Percentiles rank a stretch among this genome's conserved stretches.
Evolutionary conservation across 2,888 invertebrate species (phyloP).

Genomic region (Acanthosepion esculentum): DNA sequence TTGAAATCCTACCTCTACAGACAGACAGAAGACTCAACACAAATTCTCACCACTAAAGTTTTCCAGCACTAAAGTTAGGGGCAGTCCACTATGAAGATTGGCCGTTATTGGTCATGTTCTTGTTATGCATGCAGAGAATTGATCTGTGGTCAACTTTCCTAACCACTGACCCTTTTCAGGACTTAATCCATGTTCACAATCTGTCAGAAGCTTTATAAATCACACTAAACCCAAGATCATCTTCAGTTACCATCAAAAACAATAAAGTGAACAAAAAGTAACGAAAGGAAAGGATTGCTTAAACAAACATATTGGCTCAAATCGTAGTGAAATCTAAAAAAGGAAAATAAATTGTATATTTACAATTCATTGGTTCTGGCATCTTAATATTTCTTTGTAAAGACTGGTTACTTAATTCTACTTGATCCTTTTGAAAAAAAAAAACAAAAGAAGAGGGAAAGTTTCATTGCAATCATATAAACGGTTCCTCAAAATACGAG

Average conservation of each 20-base stretch:
- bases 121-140: background rate
- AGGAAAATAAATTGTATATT: background rate
- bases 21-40: background rate
- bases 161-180: background rate
- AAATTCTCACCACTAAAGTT: background rate
- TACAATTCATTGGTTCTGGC: conserved; percentile 15
- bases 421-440: background rate
- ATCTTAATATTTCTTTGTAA: conserved; percentile 18
- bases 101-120: background rate
- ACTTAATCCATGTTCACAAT: background rate
- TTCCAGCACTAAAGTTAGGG: background rate
- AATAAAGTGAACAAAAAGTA: background rate
- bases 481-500: conserved; percentile 11
- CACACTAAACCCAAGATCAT: background rate
- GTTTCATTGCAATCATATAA: conserved; percentile 33
- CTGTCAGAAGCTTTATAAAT: conserved; percentile 20
- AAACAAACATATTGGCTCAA: conserved; percentile 20
- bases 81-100: background rate
- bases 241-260: background rate
- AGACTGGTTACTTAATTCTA: conserved; percentile 11
- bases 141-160: conserved; percentile 5
- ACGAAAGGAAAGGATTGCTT: background rate
- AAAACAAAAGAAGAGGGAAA: background rate
- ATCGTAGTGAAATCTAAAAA: background rate
- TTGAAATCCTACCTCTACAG: background rate